phyloP scores from a whole-genome alignment of 2,113 vertebrate species.

The Gasterosteus aculeatus region DNA sequence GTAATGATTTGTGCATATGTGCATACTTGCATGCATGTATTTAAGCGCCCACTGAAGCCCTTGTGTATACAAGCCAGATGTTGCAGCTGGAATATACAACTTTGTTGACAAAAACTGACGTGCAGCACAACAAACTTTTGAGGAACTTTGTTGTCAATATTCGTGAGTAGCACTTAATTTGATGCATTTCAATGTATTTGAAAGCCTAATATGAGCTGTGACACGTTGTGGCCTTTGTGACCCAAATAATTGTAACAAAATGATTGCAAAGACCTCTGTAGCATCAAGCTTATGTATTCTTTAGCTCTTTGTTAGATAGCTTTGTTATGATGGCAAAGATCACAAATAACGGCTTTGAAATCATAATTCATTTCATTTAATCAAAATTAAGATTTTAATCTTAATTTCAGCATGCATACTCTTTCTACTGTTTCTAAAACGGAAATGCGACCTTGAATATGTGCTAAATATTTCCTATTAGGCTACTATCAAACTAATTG shows the following conservation, averaged over 20 bases:
- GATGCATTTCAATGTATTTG: constrained; percentile 24
- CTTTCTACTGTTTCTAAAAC: constrained; percentile 21
- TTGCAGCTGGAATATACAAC: constrained; percentile 62
- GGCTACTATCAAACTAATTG: constrained; percentile 40
- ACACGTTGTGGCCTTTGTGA: constrained; percentile 8
- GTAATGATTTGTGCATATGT: constrained; percentile 56
- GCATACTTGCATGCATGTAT: constrained; percentile 53
- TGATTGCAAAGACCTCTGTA: constrained; percentile 1
- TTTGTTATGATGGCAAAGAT: constrained; percentile 16
- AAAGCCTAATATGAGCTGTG: neutral
- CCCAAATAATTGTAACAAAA: constrained; percentile 11
- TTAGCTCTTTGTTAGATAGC: constrained; percentile 17
- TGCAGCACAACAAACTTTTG: constrained; percentile 9
- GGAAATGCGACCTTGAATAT: constrained; percentile 54
- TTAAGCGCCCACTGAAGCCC: constrained; percentile 70
- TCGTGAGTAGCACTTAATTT: constrained; percentile 37
- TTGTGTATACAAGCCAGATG: constrained; percentile 72
- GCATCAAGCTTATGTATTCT: neutral
- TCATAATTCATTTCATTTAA: constrained; percentile 14
- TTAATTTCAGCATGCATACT: constrained; percentile 24
- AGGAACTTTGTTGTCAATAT: constrained; percentile 40
- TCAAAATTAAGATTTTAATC: constrained; percentile 28
- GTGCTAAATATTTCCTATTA: constrained; percentile 36
- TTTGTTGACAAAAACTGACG: constrained; percentile 54
- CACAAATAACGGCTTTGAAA: constrained; percentile 40